Base-by-base conservation (phyloP, 64 coral and sea anemone species). In the Astreopora myriophthalma region DNA sequence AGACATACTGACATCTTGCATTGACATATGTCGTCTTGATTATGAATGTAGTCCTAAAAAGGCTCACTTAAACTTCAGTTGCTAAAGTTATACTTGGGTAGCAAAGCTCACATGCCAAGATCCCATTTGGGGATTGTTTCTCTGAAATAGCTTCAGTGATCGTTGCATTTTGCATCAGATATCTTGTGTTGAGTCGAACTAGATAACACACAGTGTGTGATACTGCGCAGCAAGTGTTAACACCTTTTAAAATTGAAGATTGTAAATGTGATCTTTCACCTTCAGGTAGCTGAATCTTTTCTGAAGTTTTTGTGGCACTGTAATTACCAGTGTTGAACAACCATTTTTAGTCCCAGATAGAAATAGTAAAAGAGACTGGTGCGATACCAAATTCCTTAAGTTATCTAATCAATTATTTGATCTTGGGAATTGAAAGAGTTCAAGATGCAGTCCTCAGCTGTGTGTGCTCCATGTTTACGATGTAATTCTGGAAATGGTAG, bases 391-490 rank as follows among this genome's bases (percentile, higher is more conserved):
- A 51, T 49, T 78, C 42, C 33, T 16, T 31, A 17, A 30, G 46
- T 28, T 49, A 25, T 51, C 9, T 5, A 83, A 30, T 36, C n/a
- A 14, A 64, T 37, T 37, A 64, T 25, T 64, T 58, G 31, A 38
- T 6, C 9, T 35, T 63, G 31, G 52, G 49, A 9, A 34, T 38
- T 24, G 19, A 48, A 51, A 17, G 28, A 22, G 8, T 87, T 73
- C 6, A 52, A 37, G 65, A 48, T 33, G 29, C 37, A 40, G 22
- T 71, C 48, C 49, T 87, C 85, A 87, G 85, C 85, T 87, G 85
- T 35, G 85, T 87, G 85, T 87, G 85, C 85, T 87, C 85, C 85
- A 87, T 87, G 40, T 87, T 72, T 38, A 29, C 0, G 34, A n/a
- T 8, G 22, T 83, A 25, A 24, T 83, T 2, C 19, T 38, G 32